These are phyloP conservation scores for Hipposideros larvatus DNA, from an alignment of 2,797 vertebrate genomes.

Conservation along the genomic window DNA sequence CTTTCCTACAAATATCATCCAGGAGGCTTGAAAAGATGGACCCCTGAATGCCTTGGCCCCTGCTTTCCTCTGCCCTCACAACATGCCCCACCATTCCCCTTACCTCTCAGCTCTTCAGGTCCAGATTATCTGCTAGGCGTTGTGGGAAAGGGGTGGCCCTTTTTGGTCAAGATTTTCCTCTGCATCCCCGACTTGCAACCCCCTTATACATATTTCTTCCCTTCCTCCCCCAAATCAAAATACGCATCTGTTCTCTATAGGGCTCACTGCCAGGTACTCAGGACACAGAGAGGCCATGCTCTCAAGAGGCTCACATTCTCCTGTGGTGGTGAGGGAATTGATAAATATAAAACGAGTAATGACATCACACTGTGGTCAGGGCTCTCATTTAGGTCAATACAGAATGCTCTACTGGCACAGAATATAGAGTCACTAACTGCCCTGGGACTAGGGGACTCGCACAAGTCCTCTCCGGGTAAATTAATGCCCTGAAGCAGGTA, in stretches of 20 bases:
- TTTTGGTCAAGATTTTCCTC: not conserved
- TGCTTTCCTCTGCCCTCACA: not conserved
- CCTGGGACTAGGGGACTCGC: not conserved
- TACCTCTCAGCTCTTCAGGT: not conserved
- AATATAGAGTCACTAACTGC: not conserved
- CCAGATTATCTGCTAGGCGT: not conserved
- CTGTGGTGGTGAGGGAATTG: not conserved
- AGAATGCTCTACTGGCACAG: not conserved
- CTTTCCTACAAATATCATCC: not conserved
- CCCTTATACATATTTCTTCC: not conserved
- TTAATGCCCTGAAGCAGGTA: not conserved
- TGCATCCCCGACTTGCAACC: not conserved
- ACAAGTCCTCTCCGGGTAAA: not conserved
- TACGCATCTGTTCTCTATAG: not conserved
- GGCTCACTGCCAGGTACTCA: not conserved
- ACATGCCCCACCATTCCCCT: not conserved
- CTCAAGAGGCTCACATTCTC: not conserved
- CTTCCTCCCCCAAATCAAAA: not conserved
- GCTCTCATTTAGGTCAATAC: not conserved
- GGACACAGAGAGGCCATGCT: not conserved
- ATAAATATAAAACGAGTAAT: not conserved
- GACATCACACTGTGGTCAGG: not conserved
- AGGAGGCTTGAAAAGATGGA: not conserved
- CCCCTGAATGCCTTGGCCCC: not conserved
- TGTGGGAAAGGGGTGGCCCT: not conserved